Evolutionary conservation across 1,140 invertebrate species (phyloP), one percentile per base, ranked within the genome.

Genomic region (Argopecten irradians): DNA sequence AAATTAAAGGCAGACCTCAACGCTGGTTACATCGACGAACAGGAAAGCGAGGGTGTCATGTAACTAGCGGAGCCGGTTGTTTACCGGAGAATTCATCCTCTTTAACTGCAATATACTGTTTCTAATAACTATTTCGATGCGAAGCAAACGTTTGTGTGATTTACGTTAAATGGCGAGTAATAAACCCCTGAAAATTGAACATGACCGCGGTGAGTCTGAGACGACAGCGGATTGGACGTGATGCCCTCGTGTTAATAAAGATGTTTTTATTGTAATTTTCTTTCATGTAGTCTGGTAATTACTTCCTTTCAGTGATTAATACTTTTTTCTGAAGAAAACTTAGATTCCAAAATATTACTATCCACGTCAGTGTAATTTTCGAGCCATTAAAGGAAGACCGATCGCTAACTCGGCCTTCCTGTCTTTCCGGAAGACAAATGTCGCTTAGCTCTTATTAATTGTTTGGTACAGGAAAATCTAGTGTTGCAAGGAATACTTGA

Each of bases 231-330:
- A 84, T 84, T 71, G 55, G 55, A 85, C 55, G 39, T 32, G 82
- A 36, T 34, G 87, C 43, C 55, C 46, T 41, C 39, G 32, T 32
- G 87, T 84, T 88, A 55, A 88, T 88, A 85, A 88, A 88, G 87
- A 88, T 88, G 87, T 88, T 88, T 88, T 88, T 88, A 85, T 88
- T 84, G 87, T 85, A 88, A 88, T 88, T 88, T 88, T 88, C 87
- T 84, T 88, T 88, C 83, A 85, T 88, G 87, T 88, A 84, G 33
- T 84, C 43, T 84, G 83, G 83, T 88, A 88, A 88, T 88, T 88
- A 88, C 87, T 84, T 88, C 87, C 87, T 55, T 33, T n/a, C 41
- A 8, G 32, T 84, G 87, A 88, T 88, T 88, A 88, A 88, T 88
- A 88, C 83, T 84, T 88, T 83, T n/a, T 88, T 34, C 82, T 88